Conservation (phyloP, 2,888 invertebrate genomes). For the Aradus depressus region DNA sequence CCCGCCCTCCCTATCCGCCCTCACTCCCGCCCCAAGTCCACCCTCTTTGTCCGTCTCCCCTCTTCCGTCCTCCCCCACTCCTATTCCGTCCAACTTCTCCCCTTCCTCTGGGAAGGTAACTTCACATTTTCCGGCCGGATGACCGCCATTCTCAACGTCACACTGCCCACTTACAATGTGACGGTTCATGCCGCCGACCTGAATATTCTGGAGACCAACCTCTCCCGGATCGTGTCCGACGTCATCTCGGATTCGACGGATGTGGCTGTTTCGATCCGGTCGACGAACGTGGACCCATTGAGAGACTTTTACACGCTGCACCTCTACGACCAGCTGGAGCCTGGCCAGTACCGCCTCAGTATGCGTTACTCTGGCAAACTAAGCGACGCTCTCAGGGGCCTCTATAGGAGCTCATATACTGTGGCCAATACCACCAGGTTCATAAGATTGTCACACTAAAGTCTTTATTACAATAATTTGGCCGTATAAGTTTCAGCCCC, state of each 20-base stretch:
- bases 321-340: slow-evolving; percentile 40
- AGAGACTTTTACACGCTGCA: slow-evolving; percentile 51
- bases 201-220: slow-evolving; percentile 39
- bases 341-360: slow-evolving; percentile 43
- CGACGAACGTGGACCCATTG: slow-evolving; percentile 39
- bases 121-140: slow-evolving; percentile 62
- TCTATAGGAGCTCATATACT: slow-evolving; percentile 56
- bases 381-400: slow-evolving; percentile 53
- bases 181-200: slow-evolving; percentile 55
- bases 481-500: background rate
- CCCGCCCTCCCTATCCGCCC: slow-evolving; percentile 50
- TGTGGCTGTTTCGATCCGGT: slow-evolving; percentile 18
- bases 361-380: slow-evolving; percentile 52
- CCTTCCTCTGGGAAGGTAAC: slow-evolving; percentile 60
- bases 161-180: slow-evolving; percentile 46
- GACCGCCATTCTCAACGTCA: slow-evolving; percentile 36
- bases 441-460: slow-evolving; percentile 26
- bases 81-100: slow-evolving; percentile 58
- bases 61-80: slow-evolving; percentile 52
- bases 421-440: slow-evolving; percentile 43
- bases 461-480: background rate
- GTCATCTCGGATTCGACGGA: slow-evolving; percentile 22
- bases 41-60: slow-evolving; percentile 56
- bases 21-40: slow-evolving; percentile 45
- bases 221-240: slow-evolving; percentile 26